Base-by-base conservation (phyloP, 2,113 vertebrate genomes). In the Spermophilus dauricus region DNA sequence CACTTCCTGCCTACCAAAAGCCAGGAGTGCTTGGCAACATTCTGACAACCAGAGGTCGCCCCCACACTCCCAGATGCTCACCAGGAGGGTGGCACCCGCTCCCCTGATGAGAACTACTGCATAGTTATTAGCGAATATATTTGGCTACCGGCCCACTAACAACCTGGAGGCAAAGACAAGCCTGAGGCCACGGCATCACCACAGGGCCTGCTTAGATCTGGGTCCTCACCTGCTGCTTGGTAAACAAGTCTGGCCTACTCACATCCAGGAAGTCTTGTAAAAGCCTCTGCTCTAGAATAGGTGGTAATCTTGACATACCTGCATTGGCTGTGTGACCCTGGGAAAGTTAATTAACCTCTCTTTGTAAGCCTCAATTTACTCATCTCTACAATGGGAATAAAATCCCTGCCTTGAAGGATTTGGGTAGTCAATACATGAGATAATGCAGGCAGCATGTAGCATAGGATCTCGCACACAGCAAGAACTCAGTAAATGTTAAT, bases 121-220 rank as follows among this genome's bases (percentile, higher is more conserved):
- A 45, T 18, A 45, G 37, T 72, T 89, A 89, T 76, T 70, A 88
- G 45, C 65, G 88, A 73, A 75, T 56, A 48, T 39, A 81, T 65
- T 70, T 87, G 87, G 91, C 75, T 92, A 32, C n/a, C 70, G 48
- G 69, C 17, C 91, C 87, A 85, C 32, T 16, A 86, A 93, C 61
- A 51, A 37, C 85, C 80, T 26, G 17, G n/a, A 26, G 48, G 42
- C n/a, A 72, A 86, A 75, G 85, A 75, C 11, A 77, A 45, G 34
- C 16, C 75, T 37, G 34, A 28, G 37, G 8, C 5, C 1, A 4
- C 37, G 24, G 34, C 63, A 65, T 70, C 84, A 42, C 45, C 17
- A 20, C 14, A 4, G 20, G 32, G 42, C 24, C 58, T 30, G 16
- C 51, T 24, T 1, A 81, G 61, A 42, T 45, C 87, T 51, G 53